Base-by-base conservation (phyloP, 1,140 invertebrate genomes). In the Zophobas atratus region DNA sequence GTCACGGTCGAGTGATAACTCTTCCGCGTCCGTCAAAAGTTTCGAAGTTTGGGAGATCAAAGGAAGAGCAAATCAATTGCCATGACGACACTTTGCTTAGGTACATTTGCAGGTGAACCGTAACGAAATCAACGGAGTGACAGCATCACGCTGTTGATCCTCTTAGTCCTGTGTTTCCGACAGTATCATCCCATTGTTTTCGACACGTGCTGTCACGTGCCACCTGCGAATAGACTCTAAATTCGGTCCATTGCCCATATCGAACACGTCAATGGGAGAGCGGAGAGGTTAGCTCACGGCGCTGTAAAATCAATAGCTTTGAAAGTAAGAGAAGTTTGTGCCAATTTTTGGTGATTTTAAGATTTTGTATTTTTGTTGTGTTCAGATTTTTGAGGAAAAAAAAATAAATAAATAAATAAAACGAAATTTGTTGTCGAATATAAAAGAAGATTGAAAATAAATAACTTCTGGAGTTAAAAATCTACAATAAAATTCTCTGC, bases 161-260 rank as follows among this genome's bases (percentile, higher is more conserved):
- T 76, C 60, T 80, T 75, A 75, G 72, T 70, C 71, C 49, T 74
- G 6, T 56, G 72, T 70, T 67, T 70, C 39, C 71, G 41, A 46
- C 5, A 57, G 75, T 41, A 80, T 78, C 79, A 82, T 83, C 82
- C 80, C 70, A 75, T 83, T 83, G 82, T 83, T 70, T 60, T 56
- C 60, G 81, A 73, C 81, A 83, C 82, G 82, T 83, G 82, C 72
- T 80, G 51, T 74, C 77, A 78, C 77, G 77, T 77, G 77, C 77
- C 80, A 80, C 82, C 81, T 82, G 81, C 80, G 79, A 77, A 70
- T 77, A 43, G 51, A 78, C 75, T 72, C 60, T 39, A 39, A 67
- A 41, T 32, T 41, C 33, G 60, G 33, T 67, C 60, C 39, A 67
- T 43, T 67, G 60, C 60, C 60, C 39, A 43, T 67, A 67, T 67